Conservation (phyloP, 2,113 vertebrate genomes). For the Ginglymostoma cirratum region DNA sequence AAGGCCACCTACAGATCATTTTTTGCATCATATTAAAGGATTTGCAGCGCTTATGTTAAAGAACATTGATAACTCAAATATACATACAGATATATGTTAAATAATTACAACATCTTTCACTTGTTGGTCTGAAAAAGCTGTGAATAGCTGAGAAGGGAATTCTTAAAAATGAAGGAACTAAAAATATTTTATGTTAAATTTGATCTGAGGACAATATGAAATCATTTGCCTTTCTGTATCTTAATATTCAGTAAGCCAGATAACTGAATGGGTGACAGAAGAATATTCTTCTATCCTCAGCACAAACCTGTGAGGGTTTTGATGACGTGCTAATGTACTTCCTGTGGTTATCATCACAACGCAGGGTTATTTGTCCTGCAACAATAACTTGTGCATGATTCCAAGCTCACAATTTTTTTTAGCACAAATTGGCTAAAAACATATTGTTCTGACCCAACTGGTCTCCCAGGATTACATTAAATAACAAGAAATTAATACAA, state of each 20-base stretch:
- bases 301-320: background rate
- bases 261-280: background rate
- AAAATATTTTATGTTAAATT: background rate
- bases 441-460: background rate
- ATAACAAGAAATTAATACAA: background rate
- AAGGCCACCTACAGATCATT: slow-evolving; percentile 34
- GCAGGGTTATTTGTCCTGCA: background rate
- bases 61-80: background rate
- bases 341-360: background rate
- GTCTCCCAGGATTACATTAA: background rate
- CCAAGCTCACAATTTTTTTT: background rate
- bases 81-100: background rate
- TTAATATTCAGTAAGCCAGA: background rate
- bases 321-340: background rate
- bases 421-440: background rate
- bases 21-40: slow-evolving; percentile 17
- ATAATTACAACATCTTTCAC: background rate
- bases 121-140: background rate
- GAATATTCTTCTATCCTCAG: no score
- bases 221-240: background rate
- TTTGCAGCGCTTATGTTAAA: background rate
- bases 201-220: background rate
- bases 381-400: background rate
- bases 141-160: background rate
- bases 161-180: background rate